phyloP scores from a whole-genome alignment of 2,113 vertebrate genomes.

The Oxyura jamaicensis region DNA sequence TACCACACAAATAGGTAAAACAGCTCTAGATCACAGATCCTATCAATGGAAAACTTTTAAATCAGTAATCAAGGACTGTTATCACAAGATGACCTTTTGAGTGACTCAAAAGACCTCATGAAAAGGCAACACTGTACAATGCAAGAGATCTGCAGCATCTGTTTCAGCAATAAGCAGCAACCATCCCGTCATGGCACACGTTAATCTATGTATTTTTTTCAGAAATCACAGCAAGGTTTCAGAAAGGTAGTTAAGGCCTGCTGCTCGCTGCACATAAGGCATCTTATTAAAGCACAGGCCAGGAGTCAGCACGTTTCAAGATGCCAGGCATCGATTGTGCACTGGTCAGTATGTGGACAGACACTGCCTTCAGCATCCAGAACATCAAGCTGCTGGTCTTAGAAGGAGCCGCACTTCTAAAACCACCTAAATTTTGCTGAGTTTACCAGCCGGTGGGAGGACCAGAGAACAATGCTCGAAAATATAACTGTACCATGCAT shows the following conservation, averaged over 20 bases:
- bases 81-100: not conserved
- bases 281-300: not conserved
- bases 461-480: not conserved
- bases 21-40: not conserved
- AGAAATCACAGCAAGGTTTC: not conserved
- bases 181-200: accelerated
- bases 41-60: not conserved
- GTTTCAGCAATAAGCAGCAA: not conserved
- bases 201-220: not conserved
- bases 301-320: not conserved
- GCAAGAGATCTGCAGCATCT: not conserved
- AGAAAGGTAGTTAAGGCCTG: not conserved
- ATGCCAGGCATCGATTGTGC: not conserved
- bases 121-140: not conserved
- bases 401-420: not conserved
- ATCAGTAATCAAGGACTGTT: not conserved
- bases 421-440: not conserved
- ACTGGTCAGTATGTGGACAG: not conserved
- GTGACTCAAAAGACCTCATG: not conserved
- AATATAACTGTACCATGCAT: accelerated
- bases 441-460: not conserved
- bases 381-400: not conserved
- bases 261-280: not conserved
- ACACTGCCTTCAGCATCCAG: not conserved
- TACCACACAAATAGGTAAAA: not conserved